Evolutionary conservation across 2,113 vertebrate species (phyloP).

Genomic region (Psophia crepitans): DNA sequence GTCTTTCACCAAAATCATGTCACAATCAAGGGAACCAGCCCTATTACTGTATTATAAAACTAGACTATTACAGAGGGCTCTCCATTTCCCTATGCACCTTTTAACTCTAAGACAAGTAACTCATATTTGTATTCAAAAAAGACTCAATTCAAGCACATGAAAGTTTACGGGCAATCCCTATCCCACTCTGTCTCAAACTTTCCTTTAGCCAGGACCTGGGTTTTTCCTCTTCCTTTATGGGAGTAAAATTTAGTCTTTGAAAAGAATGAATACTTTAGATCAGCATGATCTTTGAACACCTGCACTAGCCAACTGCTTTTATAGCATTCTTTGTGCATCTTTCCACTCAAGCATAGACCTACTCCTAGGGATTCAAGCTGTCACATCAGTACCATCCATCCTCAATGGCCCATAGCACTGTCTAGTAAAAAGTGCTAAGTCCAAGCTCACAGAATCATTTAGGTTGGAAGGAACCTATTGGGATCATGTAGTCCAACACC

Average conservation of each 20-base stretch:
- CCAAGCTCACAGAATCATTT: background rate
- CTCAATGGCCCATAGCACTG: background rate
- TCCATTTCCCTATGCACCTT: background rate
- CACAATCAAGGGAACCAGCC: slow-evolving; percentile 54
- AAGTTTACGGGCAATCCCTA: background rate
- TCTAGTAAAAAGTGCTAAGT: background rate
- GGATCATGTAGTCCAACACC: background rate
- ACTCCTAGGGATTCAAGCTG: background rate
- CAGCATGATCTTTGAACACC: background rate
- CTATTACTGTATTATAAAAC: slow-evolving; percentile 47
- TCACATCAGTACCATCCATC: background rate
- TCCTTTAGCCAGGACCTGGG: background rate
- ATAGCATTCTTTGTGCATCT: background rate
- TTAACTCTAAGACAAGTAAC: background rate
- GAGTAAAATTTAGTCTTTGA: background rate
- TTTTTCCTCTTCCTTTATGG: background rate
- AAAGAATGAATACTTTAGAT: background rate
- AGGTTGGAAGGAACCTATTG: background rate
- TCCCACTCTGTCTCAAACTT: background rate
- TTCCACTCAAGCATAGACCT: background rate
- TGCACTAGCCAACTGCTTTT: background rate
- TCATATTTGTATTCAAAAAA: background rate
- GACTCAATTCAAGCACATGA: background rate
- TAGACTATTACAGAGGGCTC: slow-evolving; percentile 26
- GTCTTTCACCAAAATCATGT: slow-evolving; percentile 40